Evolutionary conservation across 2,888 invertebrate genomes (phyloP).

Genomic region (Vanessa cardui): DNA sequence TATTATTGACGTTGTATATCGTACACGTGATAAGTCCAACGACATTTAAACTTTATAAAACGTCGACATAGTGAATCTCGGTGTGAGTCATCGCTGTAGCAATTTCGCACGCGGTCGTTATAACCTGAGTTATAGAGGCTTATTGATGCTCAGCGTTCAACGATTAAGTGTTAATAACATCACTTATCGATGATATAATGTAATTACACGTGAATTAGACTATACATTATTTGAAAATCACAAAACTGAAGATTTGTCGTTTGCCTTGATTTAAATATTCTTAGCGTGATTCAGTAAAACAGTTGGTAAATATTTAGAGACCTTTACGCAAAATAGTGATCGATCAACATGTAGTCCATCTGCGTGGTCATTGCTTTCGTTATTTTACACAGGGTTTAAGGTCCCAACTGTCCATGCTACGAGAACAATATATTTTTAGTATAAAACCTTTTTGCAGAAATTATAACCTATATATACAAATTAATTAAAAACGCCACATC

Average conservation of each 20-base stretch:
- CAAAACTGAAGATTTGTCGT: too few relatives aligned
- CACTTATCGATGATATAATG: conserved; percentile 29
- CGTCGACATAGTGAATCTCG: conserved; percentile 24
- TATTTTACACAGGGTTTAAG: conserved; percentile 31
- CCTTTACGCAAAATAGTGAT: conserved; percentile 20
- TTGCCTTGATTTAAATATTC: background rate
- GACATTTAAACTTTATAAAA: conserved; percentile 31
- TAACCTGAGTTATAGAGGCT: background rate
- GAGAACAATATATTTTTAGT: background rate
- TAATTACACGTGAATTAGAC: too few relatives aligned
- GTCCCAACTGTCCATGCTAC: conserved; percentile 12
- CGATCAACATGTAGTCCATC: conserved; percentile 20
- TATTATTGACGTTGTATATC: background rate
- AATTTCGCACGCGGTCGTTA: conserved; percentile 37
- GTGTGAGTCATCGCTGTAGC: conserved; percentile 29
- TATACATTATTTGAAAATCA: too few relatives aligned
- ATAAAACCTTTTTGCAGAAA: too few relatives aligned
- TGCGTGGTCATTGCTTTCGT: conserved; percentile 29
- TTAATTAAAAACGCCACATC: too few relatives aligned
- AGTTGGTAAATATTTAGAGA: conserved; percentile 25
- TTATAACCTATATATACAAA: too few relatives aligned
- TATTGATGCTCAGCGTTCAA: conserved; percentile 19
- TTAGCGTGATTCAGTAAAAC: background rate
- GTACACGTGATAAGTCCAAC: conserved; percentile 17
- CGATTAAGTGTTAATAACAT: conserved; percentile 24